Percentiles rank a stretch among this genome's conserved stretches.
phyloP scores from a whole-genome alignment of 2,797 vertebrate genomes.

The Myotis vivesi region DNA sequence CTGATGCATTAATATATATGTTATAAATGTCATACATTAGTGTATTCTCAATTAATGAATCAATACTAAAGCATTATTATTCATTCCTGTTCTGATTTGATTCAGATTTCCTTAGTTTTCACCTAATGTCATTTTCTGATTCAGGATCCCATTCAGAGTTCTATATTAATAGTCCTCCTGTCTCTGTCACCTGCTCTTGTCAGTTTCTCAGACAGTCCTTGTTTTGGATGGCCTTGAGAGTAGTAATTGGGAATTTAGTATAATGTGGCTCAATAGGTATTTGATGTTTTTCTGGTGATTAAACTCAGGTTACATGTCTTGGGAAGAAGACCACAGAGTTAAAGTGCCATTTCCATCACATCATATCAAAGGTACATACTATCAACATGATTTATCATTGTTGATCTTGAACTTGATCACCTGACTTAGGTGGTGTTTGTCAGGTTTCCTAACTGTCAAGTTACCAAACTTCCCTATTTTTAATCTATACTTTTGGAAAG shows the following conservation, averaged over 20 bases:
- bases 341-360: background rate
- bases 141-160: background rate
- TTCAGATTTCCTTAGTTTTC: background rate
- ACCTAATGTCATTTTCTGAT: background rate
- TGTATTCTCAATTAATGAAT: background rate
- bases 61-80: background rate
- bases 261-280: background rate
- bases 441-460: background rate
- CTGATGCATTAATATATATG: background rate
- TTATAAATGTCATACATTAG: background rate
- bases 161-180: background rate
- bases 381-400: background rate
- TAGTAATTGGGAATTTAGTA: background rate
- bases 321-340: background rate
- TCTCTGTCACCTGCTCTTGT: background rate
- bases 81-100: background rate
- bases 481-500: background rate
- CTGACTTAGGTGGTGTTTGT: background rate
- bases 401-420: background rate
- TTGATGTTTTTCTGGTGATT: background rate
- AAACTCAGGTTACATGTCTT: background rate
- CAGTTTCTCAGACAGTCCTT: background rate
- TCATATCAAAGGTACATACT: background rate
- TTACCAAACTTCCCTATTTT: background rate
- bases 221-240: background rate